Conservation (phyloP, 2,113 vertebrate species). For the Pseudorhombus dupliciocellatus region DNA sequence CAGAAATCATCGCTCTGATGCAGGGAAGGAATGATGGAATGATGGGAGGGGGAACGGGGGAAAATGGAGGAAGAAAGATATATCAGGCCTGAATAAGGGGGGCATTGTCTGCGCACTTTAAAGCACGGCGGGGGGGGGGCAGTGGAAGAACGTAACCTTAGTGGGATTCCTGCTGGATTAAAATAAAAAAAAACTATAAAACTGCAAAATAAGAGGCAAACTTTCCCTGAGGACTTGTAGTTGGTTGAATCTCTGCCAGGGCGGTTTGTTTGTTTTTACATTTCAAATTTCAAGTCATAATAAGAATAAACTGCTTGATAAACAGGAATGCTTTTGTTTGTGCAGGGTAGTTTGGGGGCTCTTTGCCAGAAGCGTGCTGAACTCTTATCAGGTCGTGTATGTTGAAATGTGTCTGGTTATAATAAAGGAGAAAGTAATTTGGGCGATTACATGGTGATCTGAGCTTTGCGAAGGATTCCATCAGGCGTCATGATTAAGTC, state of each 20-base stretch:
- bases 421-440: neutral
- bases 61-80: neutral
- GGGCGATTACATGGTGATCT: neutral
- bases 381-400: neutral
- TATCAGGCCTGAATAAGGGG: neutral
- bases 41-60: neutral
- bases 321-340: neutral
- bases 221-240: neutral
- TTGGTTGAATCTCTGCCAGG: neutral
- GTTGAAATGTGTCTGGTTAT: neutral
- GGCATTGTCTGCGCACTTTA: neutral
- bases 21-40: conserved; percentile 6
- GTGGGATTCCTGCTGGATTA: neutral
- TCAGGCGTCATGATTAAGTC: neutral
- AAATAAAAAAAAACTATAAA: neutral
- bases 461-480: neutral
- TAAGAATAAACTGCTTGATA: neutral
- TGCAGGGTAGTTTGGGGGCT: neutral
- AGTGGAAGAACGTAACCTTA: neutral
- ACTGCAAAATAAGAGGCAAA: neutral
- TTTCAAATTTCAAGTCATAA: neutral
- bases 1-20: conserved; percentile 28
- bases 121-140: neutral
- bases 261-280: neutral
- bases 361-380: neutral